Percentiles rank a stretch among this genome's conserved stretches.
Conservation (phyloP, 2,797 vertebrate genomes). For the Muscicapa comitata region DNA sequence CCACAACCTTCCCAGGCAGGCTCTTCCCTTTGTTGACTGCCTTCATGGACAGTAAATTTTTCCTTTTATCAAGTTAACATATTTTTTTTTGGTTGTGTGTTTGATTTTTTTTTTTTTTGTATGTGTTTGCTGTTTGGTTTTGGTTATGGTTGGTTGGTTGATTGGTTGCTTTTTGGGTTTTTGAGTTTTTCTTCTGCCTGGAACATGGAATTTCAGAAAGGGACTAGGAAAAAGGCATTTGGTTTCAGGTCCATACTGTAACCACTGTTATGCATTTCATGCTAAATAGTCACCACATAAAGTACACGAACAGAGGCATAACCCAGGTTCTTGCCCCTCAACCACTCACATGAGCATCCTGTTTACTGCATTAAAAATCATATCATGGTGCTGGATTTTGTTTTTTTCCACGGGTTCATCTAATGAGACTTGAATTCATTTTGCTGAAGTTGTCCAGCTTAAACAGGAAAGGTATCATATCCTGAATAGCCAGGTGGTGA, state of each 20-base stretch:
- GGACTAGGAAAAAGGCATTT: not conserved
- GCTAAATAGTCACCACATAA: not conserved
- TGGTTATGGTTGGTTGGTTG: not conserved
- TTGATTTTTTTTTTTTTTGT: not conserved
- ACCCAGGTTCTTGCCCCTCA: not conserved
- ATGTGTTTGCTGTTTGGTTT: not conserved
- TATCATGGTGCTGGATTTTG: not conserved
- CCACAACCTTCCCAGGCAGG: not conserved
- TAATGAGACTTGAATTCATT: not conserved
- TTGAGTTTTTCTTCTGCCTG: not conserved
- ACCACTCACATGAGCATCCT: not conserved
- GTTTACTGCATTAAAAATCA: not conserved
- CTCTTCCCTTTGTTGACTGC: not conserved
- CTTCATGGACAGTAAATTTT: not conserved
- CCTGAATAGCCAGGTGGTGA: not conserved
- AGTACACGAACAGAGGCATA: not conserved
- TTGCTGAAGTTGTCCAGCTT: not conserved
- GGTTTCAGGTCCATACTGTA: not conserved
- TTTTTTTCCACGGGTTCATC: not conserved
- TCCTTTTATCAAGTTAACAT: not conserved
- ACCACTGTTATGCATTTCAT: not conserved
- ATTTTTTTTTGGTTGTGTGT: not conserved
- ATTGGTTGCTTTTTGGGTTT: rapidly evolving
- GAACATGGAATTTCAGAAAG: not conserved
- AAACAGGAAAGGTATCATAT: not conserved